Conservation (phyloP, 2,888 invertebrate genomes). For the Drosophila histrio region DNA sequence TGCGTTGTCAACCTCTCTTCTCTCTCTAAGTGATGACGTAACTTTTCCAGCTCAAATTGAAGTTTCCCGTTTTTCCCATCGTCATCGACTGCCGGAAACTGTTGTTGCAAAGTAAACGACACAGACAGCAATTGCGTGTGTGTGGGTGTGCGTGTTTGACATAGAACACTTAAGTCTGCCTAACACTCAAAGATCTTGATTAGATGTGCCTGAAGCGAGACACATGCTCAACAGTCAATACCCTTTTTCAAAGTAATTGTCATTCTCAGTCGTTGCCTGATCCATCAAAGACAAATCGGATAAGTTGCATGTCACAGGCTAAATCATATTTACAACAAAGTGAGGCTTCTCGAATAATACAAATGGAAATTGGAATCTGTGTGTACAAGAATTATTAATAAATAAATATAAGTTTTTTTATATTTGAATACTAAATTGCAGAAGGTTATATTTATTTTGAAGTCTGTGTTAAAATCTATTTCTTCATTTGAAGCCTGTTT, state of each 20-base stretch:
- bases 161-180: slow-evolving; percentile 52
- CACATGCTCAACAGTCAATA: slow-evolving; percentile 23
- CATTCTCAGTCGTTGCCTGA: slow-evolving; percentile 6
- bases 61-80: slow-evolving; percentile 17
- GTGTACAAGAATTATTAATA: too few species aligned
- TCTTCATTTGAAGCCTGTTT: neutral
- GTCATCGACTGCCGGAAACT: slow-evolving; percentile 48
- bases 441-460: neutral
- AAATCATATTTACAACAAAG: slow-evolving; percentile 1
- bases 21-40: neutral
- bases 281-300: slow-evolving; percentile 10
- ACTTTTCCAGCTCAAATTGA: slow-evolving; percentile 12
- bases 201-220: slow-evolving; percentile 53
- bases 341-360: slow-evolving; percentile 1
- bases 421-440: too few species aligned
- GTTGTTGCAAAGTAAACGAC: slow-evolving; percentile 43
- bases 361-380: neutral
- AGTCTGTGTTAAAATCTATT: neutral
- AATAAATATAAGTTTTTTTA: neutral
- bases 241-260: slow-evolving; percentile 16
- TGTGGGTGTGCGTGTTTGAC: slow-evolving; percentile 10
- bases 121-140: slow-evolving; percentile 7
- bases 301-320: neutral
- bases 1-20: neutral
- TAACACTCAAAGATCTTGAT: slow-evolving; percentile 58